A percentile compares a stretch with the other conserved stretches of the same genome.
These are phyloP conservation scores for Aproaerema taeniolella DNA, from an alignment of 2,888 invertebrate species.

Conservation along the genomic window DNA sequence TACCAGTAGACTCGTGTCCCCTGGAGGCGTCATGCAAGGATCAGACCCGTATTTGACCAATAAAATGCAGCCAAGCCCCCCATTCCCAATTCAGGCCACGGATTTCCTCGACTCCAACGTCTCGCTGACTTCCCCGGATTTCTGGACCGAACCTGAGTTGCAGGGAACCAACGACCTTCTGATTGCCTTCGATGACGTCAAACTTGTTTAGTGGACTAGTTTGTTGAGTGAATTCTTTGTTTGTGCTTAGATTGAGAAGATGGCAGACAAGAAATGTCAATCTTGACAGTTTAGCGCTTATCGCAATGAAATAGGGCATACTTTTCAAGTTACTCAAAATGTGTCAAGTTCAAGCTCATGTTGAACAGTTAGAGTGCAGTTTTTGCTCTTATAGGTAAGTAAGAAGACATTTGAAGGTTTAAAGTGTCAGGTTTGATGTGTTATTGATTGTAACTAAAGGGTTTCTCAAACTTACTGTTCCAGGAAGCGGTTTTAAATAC, in stretches of 20 bases:
- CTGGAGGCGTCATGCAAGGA: constrained; percentile 44
- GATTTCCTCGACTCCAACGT: constrained; percentile 46
- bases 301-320: too few relatives aligned
- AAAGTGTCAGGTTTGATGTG: too few relatives aligned
- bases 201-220: constrained; percentile 37
- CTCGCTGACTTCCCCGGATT: constrained; percentile 44
- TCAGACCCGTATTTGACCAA: constrained; percentile 60
- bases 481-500: too few relatives aligned
- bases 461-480: too few relatives aligned
- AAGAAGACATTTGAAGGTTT: too few relatives aligned
- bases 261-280: too few relatives aligned
- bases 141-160: constrained; percentile 57
- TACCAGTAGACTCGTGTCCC: constrained; percentile 43
- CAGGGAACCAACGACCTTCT: constrained; percentile 54
- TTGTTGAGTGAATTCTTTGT: constrained; percentile 38
- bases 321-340: too few relatives aligned
- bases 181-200: constrained; percentile 63
- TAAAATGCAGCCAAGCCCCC: constrained; percentile 63
- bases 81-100: constrained; percentile 42
- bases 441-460: too few relatives aligned
- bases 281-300: too few relatives aligned
- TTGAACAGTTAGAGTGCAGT: too few relatives aligned
- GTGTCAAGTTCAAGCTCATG: too few relatives aligned
- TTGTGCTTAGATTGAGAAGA: constrained; percentile 27
- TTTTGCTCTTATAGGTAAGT: too few relatives aligned